Percentiles rank a stretch among this genome's conserved stretches.
These are phyloP conservation scores for Glareola pratincola DNA, from an alignment of 2,113 vertebrate species.

Conservation along the genomic window DNA sequence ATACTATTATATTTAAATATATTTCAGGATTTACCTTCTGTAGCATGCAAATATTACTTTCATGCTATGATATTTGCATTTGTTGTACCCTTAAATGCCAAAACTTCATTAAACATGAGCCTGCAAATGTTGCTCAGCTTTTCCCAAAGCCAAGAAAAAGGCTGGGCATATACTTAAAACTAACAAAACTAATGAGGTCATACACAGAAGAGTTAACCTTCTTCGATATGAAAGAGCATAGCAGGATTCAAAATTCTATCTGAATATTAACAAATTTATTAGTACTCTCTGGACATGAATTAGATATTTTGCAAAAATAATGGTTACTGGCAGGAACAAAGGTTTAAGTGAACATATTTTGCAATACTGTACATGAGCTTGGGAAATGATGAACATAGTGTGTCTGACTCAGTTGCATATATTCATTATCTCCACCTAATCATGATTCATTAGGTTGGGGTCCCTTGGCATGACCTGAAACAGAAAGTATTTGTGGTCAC, in stretches of 20 bases:
- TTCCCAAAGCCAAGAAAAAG: slow-evolving; percentile 9
- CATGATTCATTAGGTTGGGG: neutral
- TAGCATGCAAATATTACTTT: slow-evolving; percentile 6
- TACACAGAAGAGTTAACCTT: neutral
- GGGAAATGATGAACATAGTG: neutral
- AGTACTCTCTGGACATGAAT: neutral
- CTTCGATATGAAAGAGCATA: neutral
- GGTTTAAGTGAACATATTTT: neutral
- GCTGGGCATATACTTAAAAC: neutral
- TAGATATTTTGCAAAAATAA: neutral
- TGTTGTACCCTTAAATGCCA: slow-evolving; percentile 22
- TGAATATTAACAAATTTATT: slow-evolving; percentile 17
- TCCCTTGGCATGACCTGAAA: neutral
- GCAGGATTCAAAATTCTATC: neutral
- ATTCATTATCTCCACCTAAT: neutral
- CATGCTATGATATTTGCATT: slow-evolving; percentile 28
- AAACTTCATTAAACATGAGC: neutral
- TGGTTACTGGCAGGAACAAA: neutral
- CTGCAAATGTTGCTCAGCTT: slow-evolving; percentile 21
- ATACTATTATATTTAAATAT: neutral
- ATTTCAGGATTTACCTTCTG: neutral
- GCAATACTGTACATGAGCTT: neutral
- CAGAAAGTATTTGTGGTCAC: neutral
- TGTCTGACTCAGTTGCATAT: neutral
- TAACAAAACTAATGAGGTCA: slow-evolving; percentile 18